Base-by-base conservation (phyloP, 2,797 vertebrate genomes). In the Sorex maritimensis region DNA sequence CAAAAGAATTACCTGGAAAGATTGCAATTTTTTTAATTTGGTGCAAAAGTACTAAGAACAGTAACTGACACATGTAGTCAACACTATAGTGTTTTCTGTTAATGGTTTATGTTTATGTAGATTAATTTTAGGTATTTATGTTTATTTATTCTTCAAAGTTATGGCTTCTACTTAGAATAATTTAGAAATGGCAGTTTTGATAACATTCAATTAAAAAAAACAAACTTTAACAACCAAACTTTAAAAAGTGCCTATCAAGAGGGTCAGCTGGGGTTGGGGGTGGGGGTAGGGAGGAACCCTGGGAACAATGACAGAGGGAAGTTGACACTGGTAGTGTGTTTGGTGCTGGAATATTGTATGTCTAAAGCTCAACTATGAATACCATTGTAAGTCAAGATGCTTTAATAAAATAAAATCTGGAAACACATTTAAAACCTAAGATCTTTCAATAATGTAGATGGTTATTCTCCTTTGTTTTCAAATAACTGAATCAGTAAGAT, bases 101-200 rank as follows among this genome's bases (percentile, higher is more conserved):
- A 13, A 52, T 68, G 3, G 19, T 58, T 77, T 83, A 34, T 84
- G 41, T 74, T 6, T 83, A 91, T 79, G 5, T 34, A 73, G 52
- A 61, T 55, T 26, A 81, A 65, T 81, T 92, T 81, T 72, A 81
- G 23, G 12, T 90, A 13, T n/a, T 21, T 63, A 77, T 73, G 10
- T 71, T 72, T 44, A 17, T 61, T 21, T 19, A 61, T 61, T 61
- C 17, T 90, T 83, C 46, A n/a, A n/a, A 77, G 19, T 30, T 73
- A 28, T 58, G 21, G 1, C 23, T 5, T 81, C 30, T 79, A 21
- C 13, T 44, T 90, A 19, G 13, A 73, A 92, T 81, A 67, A 41
- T 72, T 1, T 61, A 86, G 24, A 74, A 75, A 83, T 7, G 49
- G 21, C 30, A 73, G 21, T 82, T 89, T 72, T 28, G 38, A 78